phyloP scores from a whole-genome alignment of 2,888 invertebrate species.

The Agrochola macilenta region DNA sequence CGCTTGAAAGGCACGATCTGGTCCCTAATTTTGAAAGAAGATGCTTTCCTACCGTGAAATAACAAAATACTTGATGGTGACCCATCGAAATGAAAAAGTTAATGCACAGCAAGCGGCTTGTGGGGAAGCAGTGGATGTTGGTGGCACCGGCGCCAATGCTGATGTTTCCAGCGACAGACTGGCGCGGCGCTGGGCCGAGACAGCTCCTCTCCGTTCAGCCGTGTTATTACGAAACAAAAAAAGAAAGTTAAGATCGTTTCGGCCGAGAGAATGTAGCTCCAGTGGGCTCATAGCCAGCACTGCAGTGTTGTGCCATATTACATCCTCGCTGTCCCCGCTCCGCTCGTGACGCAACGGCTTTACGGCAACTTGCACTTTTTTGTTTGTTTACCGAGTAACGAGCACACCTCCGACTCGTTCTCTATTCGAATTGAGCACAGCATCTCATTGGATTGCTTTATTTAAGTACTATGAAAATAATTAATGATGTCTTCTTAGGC shows the following conservation, averaged over 20 bases:
- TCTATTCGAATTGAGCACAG: conserved; percentile 67
- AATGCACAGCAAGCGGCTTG: conserved; percentile 29
- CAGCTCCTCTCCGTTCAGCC: conserved; percentile 81
- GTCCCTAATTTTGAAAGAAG: conserved; percentile 48
- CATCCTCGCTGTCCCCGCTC: conserved; percentile 73
- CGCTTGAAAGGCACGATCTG: conserved; percentile 61
- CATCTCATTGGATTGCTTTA: conserved; percentile 65
- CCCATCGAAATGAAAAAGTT: conserved; percentile 42
- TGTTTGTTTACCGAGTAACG: conserved; percentile 74
- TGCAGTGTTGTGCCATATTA: conserved; percentile 71
- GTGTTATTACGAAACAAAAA: conserved; percentile 88
- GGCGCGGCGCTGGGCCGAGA: conserved; percentile 72
- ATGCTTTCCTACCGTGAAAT: conserved; percentile 69
- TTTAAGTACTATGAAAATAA: conserved; percentile 4
- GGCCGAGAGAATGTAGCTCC: conserved; percentile 80
- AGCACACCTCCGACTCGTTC: conserved; percentile 66
- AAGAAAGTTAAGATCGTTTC: conserved; percentile 85
- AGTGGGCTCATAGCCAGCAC: conserved; percentile 71
- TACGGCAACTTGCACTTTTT: conserved; percentile 78
- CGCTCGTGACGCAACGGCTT: conserved; percentile 76
- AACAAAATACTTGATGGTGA: conserved; percentile 60
- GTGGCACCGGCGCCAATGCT: conserved; percentile 56
- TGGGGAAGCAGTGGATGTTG: conserved; percentile 16
- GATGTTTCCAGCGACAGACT: conserved; percentile 73
- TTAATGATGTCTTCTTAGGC: conserved; percentile 6